Evolutionary conservation across 2,113 vertebrate genomes (phyloP), one percentile per base, ranked within the genome.

Genomic region (Lophochroa leadbeateri): DNA sequence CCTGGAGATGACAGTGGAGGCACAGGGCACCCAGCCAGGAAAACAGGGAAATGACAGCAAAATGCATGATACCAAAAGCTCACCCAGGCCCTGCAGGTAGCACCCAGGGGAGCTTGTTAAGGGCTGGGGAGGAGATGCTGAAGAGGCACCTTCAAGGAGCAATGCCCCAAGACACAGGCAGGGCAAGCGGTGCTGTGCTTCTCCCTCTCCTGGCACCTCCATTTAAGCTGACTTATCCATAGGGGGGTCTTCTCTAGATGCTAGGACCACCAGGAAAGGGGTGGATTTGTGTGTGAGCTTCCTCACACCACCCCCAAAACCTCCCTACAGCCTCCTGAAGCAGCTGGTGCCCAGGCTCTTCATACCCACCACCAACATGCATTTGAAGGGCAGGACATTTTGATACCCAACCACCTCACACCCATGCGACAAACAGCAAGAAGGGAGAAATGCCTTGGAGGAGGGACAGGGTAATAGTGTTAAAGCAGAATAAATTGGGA

Each of bases 171-270:
- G 47, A 17, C 10, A 57, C 31, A 23, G 69, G 58, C 44, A 29
- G 50, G 53, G 69, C 1, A 0, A 60, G 37, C 3, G 0, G 35
- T 5, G 31, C 49, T 1, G 1, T 2, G 64, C 31, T 33, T 7
- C 39, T 19, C 28, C 17, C 1, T 13, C 50, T 57, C 23, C 60
- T 3, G 6, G 69, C 63, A 55, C 39, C 29, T 47, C 47, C n/a
- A 2, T 21, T 5, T 6, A 23, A 35, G 21, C 57, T 60, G 55
- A n/a, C 12, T 57, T 20, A n/a, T 9, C 11, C 20, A 10, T 15
- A 15, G 50, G 28, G 52, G 52, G 28, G 17, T 8, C 49, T 24
- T 27, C 49, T 52, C 50, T 28, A 21, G 31, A 33, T 21, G 55
- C 55, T 21, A 57, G 12, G 0, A 57, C 19, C 13, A 4, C 55